Percentiles rank a stretch among this genome's conserved stretches.
Evolutionary conservation across 64 coral and sea anemone species (phyloP).

Genomic region (Hydrozoanthus tunicans): DNA sequence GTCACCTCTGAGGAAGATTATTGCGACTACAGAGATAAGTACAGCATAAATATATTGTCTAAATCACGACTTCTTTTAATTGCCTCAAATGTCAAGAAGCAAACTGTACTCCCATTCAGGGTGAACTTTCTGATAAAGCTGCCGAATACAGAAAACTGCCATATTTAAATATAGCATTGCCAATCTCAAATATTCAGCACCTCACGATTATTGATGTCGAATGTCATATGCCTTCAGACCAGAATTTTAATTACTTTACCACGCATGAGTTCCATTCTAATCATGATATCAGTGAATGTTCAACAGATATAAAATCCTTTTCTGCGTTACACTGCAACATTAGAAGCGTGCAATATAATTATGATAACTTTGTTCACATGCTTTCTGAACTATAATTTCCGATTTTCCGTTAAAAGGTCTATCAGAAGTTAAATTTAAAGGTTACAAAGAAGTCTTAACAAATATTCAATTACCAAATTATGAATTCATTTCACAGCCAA

Average conservation of each 20-base stretch:
- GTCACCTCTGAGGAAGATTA: constrained; percentile 28
- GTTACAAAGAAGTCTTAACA: no score
- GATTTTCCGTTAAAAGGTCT: not conserved
- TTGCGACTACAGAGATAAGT: constrained; percentile 1
- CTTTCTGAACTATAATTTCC: not conserved
- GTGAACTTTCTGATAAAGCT: constrained; percentile 40
- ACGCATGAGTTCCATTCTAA: constrained; percentile 57
- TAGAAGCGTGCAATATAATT: no score
- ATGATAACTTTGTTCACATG: not conserved
- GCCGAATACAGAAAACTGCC: constrained; percentile 29
- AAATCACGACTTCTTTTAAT: not conserved
- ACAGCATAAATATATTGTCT: not conserved
- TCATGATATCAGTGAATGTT: constrained; percentile 55
- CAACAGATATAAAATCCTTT: constrained; percentile 13
- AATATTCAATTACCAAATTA: no score
- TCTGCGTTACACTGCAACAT: no score
- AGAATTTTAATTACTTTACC: constrained; percentile 54
- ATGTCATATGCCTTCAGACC: constrained; percentile 50
- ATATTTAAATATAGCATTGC: constrained; percentile 33
- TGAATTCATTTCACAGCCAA: no score
- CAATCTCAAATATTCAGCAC: constrained; percentile 40
- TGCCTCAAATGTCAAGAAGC: constrained; percentile 44
- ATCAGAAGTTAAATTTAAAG: no score
- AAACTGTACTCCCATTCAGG: constrained; percentile 7
- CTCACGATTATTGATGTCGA: constrained; percentile 52